Evolutionary conservation across 2,888 invertebrate genomes (phyloP), one percentile per base, ranked within the genome.

Genomic region (Drosophila anomalipes): DNA sequence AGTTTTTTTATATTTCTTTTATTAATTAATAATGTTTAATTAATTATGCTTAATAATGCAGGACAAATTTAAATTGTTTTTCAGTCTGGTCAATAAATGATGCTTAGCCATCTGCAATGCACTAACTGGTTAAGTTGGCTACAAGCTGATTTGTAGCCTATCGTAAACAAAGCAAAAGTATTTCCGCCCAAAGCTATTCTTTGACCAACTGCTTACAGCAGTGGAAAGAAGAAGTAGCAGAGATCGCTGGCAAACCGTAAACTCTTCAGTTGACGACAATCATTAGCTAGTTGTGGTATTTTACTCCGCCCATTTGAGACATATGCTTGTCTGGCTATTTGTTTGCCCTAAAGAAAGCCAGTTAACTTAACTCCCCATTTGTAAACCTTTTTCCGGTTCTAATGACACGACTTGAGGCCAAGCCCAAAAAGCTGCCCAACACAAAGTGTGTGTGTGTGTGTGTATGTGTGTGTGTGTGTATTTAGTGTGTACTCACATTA

Each of bases 311-410:
- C 76, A 52, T 62, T 60, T 51, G 41, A 41, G 52, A 14, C 63
- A 28, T 59, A 28, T 49, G 39, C 35, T 22, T 58, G 49, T 44
- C 41, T 67, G 62, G 16, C 26, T 68, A 54, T 70, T 44, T 70
- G 64, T 64, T 78, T 67, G 78, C 70, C 77, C 67, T 28, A 56
- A 70, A 80, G 81, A 70, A 82, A 75, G 80, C 59, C 81, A 77
- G 81, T 80, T 81, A 83, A 61, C 59, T 80, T 81, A 83, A 61
- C 77, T 82, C 60, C 60, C 74, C 65, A 79, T 80, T 80, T 80
- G 79, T 69, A 80, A 74, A 82, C 65, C 79, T 70, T 79, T 79
- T 81, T 81, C 83, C 81, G 81, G 81, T 81, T 81, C 81, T 83
- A 73, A 81, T 80, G 81, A 77, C 81, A 80, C 57, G 76, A 76